These are phyloP conservation scores for Vanessa cardui DNA, from an alignment of 2,888 invertebrate genomes.

Conservation along the genomic window DNA sequence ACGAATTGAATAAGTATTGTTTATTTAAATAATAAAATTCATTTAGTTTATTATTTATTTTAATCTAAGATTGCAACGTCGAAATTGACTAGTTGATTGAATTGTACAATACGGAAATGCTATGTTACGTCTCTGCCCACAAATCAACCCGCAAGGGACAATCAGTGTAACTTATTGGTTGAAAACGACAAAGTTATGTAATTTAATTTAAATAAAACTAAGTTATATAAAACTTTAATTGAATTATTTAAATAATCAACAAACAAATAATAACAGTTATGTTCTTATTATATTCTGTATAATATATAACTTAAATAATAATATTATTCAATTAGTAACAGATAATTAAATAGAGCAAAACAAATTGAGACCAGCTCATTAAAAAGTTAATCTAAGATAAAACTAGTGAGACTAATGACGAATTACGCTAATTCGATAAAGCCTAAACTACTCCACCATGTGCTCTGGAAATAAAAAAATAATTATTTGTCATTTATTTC, in stretches of 20 bases:
- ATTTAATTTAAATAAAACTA: no score
- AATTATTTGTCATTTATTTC: background rate
- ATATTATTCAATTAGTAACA: slow-evolving; percentile 4
- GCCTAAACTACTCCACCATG: slow-evolving; percentile 71
- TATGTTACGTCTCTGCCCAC: background rate
- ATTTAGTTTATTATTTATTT: no score
- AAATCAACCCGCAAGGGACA: background rate
- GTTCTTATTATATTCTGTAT: background rate
- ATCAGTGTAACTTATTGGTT: background rate
- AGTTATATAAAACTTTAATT: background rate
- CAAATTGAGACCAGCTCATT: slow-evolving; percentile 54
- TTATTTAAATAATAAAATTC: no score
- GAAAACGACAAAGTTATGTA: background rate
- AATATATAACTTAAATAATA: background rate
- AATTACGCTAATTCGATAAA: slow-evolving; percentile 23
- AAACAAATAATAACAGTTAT: background rate
- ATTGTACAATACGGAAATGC: no score
- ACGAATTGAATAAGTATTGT: no score
- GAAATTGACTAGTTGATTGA: no score
- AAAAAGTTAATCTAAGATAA: slow-evolving; percentile 13
- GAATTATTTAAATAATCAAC: background rate
- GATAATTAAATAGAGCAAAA: slow-evolving; percentile 29
- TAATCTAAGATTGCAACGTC: no score
- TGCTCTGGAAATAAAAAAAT: slow-evolving; percentile 61
- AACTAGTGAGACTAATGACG: slow-evolving; percentile 11